Percentiles rank a stretch among this genome's conserved stretches.
Conservation (phyloP, 2,113 vertebrate species). For the Orthonyx spaldingii region DNA sequence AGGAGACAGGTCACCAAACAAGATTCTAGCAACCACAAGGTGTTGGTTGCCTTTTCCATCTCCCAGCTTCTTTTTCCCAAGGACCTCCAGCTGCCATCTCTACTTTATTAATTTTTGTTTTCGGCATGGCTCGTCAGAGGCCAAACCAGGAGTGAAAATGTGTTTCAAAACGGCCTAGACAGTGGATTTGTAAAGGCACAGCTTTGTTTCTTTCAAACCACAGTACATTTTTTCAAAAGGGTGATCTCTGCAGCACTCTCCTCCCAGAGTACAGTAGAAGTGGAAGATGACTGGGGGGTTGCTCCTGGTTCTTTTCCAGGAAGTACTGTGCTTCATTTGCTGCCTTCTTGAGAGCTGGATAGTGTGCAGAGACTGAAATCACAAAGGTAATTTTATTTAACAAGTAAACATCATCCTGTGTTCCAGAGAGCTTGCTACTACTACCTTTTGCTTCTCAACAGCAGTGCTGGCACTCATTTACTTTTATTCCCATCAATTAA, state of each 20-base stretch:
- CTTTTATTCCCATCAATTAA: background rate
- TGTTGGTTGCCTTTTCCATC: background rate
- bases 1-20: background rate
- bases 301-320: constrained; percentile 12
- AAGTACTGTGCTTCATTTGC: constrained; percentile 20
- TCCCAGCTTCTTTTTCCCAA: background rate
- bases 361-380: constrained; percentile 2
- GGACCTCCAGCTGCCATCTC: background rate
- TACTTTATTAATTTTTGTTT: background rate
- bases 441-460: background rate
- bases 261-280: background rate
- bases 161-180: background rate
- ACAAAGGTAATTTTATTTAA: constrained; percentile 37
- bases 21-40: background rate
- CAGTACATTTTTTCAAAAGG: background rate
- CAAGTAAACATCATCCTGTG: background rate
- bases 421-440: background rate
- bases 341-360: background rate
- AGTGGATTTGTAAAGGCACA: background rate
- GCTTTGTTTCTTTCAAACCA: background rate
- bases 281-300: constrained; percentile 3
- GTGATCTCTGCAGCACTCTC: background rate
- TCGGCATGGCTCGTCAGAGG: background rate
- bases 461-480: background rate
- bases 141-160: background rate